These are phyloP conservation scores for Steatocranus sp. DNA, from an alignment of 2,797 vertebrate species.

Conservation along the genomic window DNA sequence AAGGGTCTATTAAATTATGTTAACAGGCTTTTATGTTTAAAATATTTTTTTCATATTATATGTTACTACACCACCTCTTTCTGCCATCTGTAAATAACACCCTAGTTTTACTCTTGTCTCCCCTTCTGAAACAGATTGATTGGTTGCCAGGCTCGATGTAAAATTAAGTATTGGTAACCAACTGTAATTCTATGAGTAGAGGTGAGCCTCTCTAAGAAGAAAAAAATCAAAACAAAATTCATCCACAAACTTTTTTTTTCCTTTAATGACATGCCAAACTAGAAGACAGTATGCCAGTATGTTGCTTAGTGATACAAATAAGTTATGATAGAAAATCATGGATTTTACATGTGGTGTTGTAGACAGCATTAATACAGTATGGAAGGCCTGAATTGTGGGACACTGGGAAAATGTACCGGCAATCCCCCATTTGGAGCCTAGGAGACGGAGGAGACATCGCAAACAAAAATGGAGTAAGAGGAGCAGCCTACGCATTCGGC, in stretches of 20 bases:
- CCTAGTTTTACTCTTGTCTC: background rate
- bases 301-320: background rate
- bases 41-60: background rate
- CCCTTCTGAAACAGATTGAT: background rate
- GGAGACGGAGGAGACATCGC: background rate
- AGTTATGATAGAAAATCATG: background rate
- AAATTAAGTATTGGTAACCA: background rate
- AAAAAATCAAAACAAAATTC: background rate
- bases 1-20: background rate
- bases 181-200: background rate
- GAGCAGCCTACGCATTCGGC: background rate
- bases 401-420: background rate
- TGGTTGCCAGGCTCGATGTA: rapidly evolving
- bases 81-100: background rate
- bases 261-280: background rate
- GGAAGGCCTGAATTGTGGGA: background rate
- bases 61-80: background rate
- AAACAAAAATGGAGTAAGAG: background rate
- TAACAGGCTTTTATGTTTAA: background rate
- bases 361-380: background rate
- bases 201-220: background rate
- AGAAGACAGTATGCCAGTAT: no score
- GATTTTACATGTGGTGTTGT: background rate
- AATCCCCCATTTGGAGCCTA: background rate
- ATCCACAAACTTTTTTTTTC: background rate